Evolutionary conservation across 2,888 invertebrate species (phyloP), one percentile per base, ranked within the genome.

Genomic region (Conus canariensis): DNA sequence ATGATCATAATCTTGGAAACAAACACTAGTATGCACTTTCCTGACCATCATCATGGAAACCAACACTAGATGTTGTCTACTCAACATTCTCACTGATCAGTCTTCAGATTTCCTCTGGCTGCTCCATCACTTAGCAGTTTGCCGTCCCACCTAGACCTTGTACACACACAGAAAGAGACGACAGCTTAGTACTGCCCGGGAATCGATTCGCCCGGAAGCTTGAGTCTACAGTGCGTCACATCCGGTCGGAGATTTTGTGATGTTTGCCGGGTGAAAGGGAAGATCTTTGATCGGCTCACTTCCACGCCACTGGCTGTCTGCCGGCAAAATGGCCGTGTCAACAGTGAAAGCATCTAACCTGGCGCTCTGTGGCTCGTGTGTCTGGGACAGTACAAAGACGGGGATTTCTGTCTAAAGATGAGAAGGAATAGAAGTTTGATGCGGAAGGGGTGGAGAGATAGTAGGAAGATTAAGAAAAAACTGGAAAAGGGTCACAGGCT

Each of bases 201-300:
- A 30, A 77, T 77, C 77, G 77, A 77, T 30, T 30, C 14, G 14
- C 14, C 30, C 25, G 30, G 30, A 77, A 30, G 30, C 25, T 77
- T 77, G 77, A 7, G 77, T 77, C 77, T 30, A 77, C 77, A 77
- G 30, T 77, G 77, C 25, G 30, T 77, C 77, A 45, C 77, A 77
- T 77, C 30, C 77, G 77, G 10, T 12, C 10, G 77, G 77, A 77
- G 77, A 30, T 30, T 19, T 14, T 12, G 70, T 22, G 70, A 22
- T 70, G 70, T 70, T 70, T 30, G 77, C 77, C 22, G 77, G 16
- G 77, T 30, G 77, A 77, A 30, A 77, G 10, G 30, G 30, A 77
- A 77, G 7, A 30, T 6, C 77, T 77, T 77, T 77, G 77, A 77
- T 30, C 77, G 12, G 14, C 30, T 30, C 12, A 77, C 30, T 77